These are phyloP conservation scores for Otus sunia DNA, from an alignment of 2,113 vertebrate species.

Conservation along the genomic window DNA sequence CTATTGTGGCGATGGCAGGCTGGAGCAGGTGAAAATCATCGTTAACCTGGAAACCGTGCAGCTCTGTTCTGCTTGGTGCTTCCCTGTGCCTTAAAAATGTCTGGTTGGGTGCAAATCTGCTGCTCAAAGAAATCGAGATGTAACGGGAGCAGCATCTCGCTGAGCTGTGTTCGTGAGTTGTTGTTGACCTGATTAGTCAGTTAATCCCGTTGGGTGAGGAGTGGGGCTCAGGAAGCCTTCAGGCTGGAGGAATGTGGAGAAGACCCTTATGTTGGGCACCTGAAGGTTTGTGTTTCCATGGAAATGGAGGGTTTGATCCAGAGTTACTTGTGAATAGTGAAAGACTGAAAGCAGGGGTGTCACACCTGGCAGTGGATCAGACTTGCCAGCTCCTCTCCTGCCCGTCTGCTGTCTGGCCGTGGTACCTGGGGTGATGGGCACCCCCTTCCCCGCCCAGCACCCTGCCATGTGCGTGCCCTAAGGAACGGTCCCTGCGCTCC, in stretches of 20 bases:
- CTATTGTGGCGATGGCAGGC: background rate
- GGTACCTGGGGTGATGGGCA: fast-evolving
- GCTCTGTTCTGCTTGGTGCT: background rate
- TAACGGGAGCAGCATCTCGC: background rate
- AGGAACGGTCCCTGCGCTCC: background rate
- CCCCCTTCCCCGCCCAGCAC: background rate
- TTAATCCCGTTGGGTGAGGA: background rate
- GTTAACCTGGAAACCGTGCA: background rate
- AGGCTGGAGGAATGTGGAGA: background rate
- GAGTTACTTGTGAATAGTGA: background rate
- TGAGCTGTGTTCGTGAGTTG: background rate
- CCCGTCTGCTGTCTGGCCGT: background rate
- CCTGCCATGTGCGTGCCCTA: fast-evolving
- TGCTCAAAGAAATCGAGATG: background rate
- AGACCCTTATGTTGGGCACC: background rate
- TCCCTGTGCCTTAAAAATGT: background rate
- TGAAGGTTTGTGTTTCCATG: background rate
- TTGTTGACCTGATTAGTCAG: background rate
- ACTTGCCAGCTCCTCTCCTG: background rate
- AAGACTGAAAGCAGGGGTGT: background rate
- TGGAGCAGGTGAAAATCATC: background rate
- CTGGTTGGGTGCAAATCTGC: background rate
- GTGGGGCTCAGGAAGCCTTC: background rate
- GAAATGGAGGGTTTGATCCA: background rate
- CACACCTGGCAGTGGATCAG: background rate